Conservation (phyloP, 2,888 invertebrate species). For the Lochmaea capreae region DNA sequence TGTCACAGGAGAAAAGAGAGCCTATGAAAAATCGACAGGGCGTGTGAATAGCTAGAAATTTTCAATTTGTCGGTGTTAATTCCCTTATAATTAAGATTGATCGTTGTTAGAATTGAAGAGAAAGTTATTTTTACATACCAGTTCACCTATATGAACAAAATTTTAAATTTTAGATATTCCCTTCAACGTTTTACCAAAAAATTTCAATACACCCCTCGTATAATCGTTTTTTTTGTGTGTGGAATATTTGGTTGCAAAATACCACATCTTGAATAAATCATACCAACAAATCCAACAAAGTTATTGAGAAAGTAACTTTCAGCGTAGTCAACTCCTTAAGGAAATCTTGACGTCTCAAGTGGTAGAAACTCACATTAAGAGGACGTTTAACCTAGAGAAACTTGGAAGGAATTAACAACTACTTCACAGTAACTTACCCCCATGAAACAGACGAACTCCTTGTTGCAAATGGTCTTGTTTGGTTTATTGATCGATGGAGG, state of each 20-base stretch:
- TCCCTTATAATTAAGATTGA: too few relatives aligned
- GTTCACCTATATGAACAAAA: too few relatives aligned
- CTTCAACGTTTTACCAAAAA: too few relatives aligned
- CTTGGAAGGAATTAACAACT: constrained; percentile 23
- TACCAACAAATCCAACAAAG: neutral
- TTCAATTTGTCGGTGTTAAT: too few relatives aligned
- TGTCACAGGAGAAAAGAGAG: too few relatives aligned
- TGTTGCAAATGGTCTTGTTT: constrained; percentile 95
- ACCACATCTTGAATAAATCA: neutral
- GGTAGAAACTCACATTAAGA: neutral
- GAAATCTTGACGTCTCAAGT: neutral
- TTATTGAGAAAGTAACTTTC: neutral
- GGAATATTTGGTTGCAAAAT: neutral
- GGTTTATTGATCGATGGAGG: constrained; percentile 92
- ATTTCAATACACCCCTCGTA: neutral
- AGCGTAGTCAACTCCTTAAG: neutral
- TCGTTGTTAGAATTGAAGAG: too few relatives aligned
- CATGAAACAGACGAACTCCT: constrained; percentile 97
- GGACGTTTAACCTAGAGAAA: constrained; percentile 18
- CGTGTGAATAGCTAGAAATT: too few relatives aligned
- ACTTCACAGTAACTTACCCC: constrained; percentile 75
- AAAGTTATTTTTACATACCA: too few relatives aligned
- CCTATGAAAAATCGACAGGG: too few relatives aligned
- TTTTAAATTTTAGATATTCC: too few relatives aligned
- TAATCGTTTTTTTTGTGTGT: neutral